A percentile compares a stretch with the other conserved stretches of the same genome.
phyloP scores from a whole-genome alignment of 2,113 vertebrate genomes.

The Chloropsis cyanopogon region DNA sequence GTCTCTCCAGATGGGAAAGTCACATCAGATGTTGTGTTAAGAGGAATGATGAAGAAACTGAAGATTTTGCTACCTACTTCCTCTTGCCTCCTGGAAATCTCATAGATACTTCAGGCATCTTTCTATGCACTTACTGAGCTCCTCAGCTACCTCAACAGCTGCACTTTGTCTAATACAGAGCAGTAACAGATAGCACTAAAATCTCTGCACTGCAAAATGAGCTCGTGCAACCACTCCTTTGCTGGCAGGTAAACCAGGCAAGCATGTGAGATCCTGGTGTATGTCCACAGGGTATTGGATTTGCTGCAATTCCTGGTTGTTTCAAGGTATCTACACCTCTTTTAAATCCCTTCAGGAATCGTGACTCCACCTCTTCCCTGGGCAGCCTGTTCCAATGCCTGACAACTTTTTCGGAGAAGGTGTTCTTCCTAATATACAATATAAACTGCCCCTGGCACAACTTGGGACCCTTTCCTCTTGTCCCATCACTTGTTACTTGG shows the following conservation, averaged over 20 bases:
- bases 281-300: not conserved
- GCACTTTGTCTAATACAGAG: not conserved
- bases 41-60: not conserved
- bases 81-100: not conserved
- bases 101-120: not conserved
- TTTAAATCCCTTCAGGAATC: not conserved
- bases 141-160: not conserved
- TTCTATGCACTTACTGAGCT: not conserved
- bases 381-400: not conserved
- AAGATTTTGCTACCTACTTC: not conserved
- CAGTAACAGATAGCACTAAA: not conserved
- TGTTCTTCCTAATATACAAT: not conserved
- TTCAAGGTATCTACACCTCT: not conserved
- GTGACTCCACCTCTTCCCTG: not conserved
- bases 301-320: not conserved
- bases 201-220: not conserved
- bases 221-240: not conserved
- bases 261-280: rapidly evolving
- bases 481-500: not conserved
- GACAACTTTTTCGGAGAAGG: not conserved
- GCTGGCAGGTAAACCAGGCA: not conserved
- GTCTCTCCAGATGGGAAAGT: not conserved
- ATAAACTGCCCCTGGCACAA: not conserved
- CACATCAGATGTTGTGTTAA: not conserved
- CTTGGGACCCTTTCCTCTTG: not conserved